Base-by-base conservation (phyloP, 2,113 vertebrate genomes). In the Apistogramma diplotaenia region DNA sequence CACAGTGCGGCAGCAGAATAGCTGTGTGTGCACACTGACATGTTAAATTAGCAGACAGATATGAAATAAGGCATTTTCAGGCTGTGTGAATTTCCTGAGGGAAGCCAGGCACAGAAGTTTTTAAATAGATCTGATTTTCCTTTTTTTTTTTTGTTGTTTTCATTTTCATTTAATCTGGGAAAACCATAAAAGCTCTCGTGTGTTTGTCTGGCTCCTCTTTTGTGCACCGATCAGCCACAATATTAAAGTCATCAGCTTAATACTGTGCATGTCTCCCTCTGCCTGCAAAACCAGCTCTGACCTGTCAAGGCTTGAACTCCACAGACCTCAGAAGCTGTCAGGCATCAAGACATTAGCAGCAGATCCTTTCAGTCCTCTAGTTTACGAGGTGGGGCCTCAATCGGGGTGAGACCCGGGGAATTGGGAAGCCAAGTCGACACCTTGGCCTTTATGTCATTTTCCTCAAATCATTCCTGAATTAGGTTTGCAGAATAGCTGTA, bases 11-110 rank as follows among this genome's bases (percentile, higher is more conserved):
- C 1, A 35, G 85, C 76, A 46, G 81, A 75, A 29, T 3, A 67
- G 84, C 77, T 83, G 79, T 3, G 85, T 56, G 72, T 8, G 78
- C 84, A 85, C 72, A 65, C 79, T 82, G 82, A 86, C 86, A 76
- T 65, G 71, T 87, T 81, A 55, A 87, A 87, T 86, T 76, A 76
- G 61, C 54, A n/a, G 2, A 29, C 86, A 74, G 73, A 82, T 86
- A 74, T 82, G 76, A 82, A 87, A 65, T 53, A 31, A 43, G 27
- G 76, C 18, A 0, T 85, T 88, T 84, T 67, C 5, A 74, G 87
- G 83, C 62, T 78, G 40, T 55, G 7, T 1, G 12, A 40, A 54
- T 71, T 76, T 77, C 72, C 84, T n/a, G 67, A 0, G 76, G 37
- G 54, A 65, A 70, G 37, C 73, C 13, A 70, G 79, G 79, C 46